Evolutionary conservation across 2,888 invertebrate species (phyloP).

Genomic region (Maniola hyperantus): DNA sequence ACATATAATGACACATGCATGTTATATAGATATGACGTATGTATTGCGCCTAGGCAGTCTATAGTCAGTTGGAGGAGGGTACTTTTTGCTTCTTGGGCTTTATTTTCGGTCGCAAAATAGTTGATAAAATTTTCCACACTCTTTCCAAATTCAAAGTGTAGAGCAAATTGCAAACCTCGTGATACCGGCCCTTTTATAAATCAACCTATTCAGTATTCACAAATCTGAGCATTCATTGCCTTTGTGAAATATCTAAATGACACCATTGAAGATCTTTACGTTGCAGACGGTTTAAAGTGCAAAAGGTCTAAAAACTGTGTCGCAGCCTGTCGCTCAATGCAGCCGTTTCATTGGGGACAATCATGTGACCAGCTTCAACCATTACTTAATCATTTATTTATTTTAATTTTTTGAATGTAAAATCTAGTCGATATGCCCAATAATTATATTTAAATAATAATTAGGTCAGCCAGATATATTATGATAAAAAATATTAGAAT

Average conservation of each 20-base stretch:
- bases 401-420: background rate
- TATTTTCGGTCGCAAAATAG: too few relatives aligned
- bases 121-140: too few relatives aligned
- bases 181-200: too few relatives aligned
- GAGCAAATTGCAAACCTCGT: background rate
- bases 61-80: too few relatives aligned
- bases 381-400: conserved; percentile 7
- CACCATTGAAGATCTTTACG: conserved; percentile 1
- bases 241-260: conserved; percentile 1
- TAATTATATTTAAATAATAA: too few relatives aligned
- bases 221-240: background rate
- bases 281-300: conserved; percentile 22
- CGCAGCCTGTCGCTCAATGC: conserved; percentile 21
- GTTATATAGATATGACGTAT: too few relatives aligned
- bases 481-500: too few relatives aligned
- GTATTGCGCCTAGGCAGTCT: too few relatives aligned
- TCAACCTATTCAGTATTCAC: background rate
- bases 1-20: too few relatives aligned
- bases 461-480: too few relatives aligned
- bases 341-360: conserved; percentile 33
- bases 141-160: background rate
- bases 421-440: background rate
- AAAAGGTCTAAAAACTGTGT: conserved; percentile 24
- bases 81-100: too few relatives aligned
- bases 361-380: conserved; percentile 13